Evolutionary conservation across 2,888 invertebrate species (phyloP).

Genomic region (Auanema sp.): DNA sequence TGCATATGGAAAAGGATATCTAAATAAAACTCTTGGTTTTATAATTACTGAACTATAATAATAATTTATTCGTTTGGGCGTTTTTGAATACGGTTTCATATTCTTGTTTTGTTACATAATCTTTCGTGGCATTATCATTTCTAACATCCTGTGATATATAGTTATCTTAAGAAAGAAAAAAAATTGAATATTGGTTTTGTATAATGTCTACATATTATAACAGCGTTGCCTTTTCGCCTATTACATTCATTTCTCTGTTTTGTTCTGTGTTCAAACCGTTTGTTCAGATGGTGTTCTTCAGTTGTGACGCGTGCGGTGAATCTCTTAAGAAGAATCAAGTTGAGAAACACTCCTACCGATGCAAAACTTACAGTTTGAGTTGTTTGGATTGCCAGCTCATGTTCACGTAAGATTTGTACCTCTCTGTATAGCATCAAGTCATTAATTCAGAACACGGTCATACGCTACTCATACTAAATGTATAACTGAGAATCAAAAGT

Average conservation of each 20-base stretch:
- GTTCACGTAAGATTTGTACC: conserved; percentile 69
- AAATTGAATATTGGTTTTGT: neutral
- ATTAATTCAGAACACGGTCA: conserved; percentile 76
- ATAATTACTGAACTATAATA: neutral
- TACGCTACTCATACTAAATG: conserved; percentile 82
- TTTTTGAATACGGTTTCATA: neutral
- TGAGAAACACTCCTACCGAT: conserved; percentile 66
- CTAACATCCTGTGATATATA: neutral
- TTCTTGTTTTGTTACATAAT: neutral
- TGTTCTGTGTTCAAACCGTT: neutral
- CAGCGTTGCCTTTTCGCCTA: neutral
- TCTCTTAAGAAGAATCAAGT: conserved; percentile 82
- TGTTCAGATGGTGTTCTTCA: conserved; percentile 84
- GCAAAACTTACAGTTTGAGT: conserved; percentile 75
- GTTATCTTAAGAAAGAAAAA: no score
- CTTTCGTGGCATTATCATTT: neutral
- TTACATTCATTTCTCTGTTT: neutral
- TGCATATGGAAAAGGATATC: conserved; percentile 37
- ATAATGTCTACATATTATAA: neutral
- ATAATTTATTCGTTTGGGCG: neutral
- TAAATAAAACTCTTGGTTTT: conserved; percentile 9
- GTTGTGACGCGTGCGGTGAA: conserved; percentile 87
- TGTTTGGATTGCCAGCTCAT: conserved; percentile 93
- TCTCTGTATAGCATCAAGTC: neutral
- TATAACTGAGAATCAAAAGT: conserved; percentile 82